phyloP scores from a whole-genome alignment of 2,113 vertebrate species.

The Gasterosteus nipponicus region DNA sequence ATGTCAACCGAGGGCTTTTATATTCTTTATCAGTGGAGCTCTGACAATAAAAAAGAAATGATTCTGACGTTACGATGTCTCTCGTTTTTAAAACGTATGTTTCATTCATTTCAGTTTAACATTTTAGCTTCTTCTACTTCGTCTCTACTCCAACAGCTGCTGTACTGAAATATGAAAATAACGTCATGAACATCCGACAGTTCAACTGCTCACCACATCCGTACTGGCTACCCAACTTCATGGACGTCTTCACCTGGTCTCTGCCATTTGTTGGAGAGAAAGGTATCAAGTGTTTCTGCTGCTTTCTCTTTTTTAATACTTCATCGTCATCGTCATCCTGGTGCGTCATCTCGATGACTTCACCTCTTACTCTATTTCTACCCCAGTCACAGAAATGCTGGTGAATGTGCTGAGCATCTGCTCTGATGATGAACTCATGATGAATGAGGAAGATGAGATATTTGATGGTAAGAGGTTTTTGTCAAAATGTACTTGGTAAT shows the following conservation, averaged over 20 bases:
- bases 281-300: constrained; percentile 60
- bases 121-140: constrained; percentile 1
- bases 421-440: constrained; percentile 86
- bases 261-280: constrained; percentile 87
- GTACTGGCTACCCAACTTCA: constrained; percentile 88
- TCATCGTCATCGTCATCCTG: background rate
- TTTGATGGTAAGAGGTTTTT: constrained; percentile 79
- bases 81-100: too few relatives aligned
- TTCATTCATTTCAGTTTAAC: background rate
- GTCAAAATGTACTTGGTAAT: background rate
- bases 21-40: too few relatives aligned
- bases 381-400: constrained; percentile 87
- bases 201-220: constrained; percentile 88
- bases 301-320: background rate
- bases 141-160: constrained; percentile 73
- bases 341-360: constrained; percentile 1
- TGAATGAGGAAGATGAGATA: constrained; percentile 86
- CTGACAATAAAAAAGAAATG: too few relatives aligned
- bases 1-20: too few relatives aligned
- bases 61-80: too few relatives aligned
- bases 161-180: constrained; percentile 87
- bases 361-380: constrained; percentile 1
- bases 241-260: constrained; percentile 90
- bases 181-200: constrained; percentile 89
- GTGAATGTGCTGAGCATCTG: constrained; percentile 87